Evolutionary conservation across 2,888 invertebrate genomes (phyloP).

Genomic region (Fragum whitleyi): DNA sequence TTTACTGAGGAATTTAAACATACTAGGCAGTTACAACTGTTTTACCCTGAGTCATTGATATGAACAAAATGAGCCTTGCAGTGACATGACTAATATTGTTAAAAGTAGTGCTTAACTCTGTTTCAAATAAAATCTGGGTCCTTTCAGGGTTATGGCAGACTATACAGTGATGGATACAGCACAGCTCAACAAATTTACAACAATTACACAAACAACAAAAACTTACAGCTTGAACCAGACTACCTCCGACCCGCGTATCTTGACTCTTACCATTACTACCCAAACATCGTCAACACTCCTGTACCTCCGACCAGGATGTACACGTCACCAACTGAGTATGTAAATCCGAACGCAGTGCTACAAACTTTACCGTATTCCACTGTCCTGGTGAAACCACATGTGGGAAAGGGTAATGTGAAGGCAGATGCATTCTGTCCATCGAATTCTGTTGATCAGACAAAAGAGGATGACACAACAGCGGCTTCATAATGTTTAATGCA

Average conservation of each 20-base stretch:
- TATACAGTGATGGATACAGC: slow-evolving; percentile 45
- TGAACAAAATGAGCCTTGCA: too few species aligned
- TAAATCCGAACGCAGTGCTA: slow-evolving; percentile 66
- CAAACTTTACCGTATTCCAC: slow-evolving; percentile 27
- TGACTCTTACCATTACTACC: slow-evolving; percentile 57
- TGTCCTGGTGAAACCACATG: neutral
- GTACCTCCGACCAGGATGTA: slow-evolving; percentile 21
- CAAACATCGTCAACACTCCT: slow-evolving; percentile 28
- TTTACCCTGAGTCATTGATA: too few species aligned
- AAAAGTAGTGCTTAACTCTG: too few species aligned
- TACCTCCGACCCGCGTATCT: slow-evolving; percentile 47
- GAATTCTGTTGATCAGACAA: neutral
- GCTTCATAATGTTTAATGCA: neutral
- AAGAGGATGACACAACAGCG: neutral
- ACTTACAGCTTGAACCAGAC: slow-evolving; percentile 50
- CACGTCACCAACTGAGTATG: slow-evolving; percentile 54
- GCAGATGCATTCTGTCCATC: neutral
- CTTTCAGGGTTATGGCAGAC: slow-evolving; percentile 27
- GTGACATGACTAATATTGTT: too few species aligned
- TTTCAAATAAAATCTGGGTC: neutral
- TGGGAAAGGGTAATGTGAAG: neutral
- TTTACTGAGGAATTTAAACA: too few species aligned
- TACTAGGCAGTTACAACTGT: too few species aligned
- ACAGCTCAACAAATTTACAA: slow-evolving; percentile 53
- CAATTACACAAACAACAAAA: slow-evolving; percentile 41